A percentile compares a stretch with the other conserved stretches of the same genome.
Conservation (phyloP, 2,113 vertebrate species). For the Eurystomus gularis region DNA sequence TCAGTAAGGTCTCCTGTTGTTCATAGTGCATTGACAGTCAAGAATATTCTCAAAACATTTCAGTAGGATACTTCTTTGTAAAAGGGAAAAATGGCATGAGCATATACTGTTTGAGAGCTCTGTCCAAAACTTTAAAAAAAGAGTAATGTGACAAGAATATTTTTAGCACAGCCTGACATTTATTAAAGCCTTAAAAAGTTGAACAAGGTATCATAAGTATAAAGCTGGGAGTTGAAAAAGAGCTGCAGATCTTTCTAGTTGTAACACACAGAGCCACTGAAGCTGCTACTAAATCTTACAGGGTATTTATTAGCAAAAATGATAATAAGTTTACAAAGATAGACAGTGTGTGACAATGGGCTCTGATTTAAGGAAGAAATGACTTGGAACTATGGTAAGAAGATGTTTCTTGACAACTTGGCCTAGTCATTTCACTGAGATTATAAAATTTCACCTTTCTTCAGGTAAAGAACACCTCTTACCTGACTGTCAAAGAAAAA, state of each 20-base stretch:
- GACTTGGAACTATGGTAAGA: background rate
- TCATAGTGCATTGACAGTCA: slow-evolving; percentile 25
- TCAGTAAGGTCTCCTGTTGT: slow-evolving; percentile 39
- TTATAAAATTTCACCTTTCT: background rate
- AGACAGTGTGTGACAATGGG: background rate
- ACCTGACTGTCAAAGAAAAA: background rate
- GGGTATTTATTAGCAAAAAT: background rate
- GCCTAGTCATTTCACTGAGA: background rate
- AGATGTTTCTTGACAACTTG: background rate
- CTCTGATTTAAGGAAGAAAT: background rate
- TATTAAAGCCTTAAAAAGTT: background rate
- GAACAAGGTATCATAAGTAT: background rate
- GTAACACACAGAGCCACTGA: background rate
- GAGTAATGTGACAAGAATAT: background rate
- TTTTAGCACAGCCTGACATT: background rate
- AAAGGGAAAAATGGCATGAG: background rate
- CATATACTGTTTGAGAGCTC: background rate
- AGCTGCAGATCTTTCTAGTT: background rate
- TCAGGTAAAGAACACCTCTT: background rate
- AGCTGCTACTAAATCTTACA: background rate
- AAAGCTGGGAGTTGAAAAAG: background rate
- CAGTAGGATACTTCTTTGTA: background rate
- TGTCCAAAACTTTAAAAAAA: background rate
- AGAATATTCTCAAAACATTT: slow-evolving; percentile 54
- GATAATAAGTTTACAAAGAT: background rate